These are phyloP conservation scores for Criorhina ranunculi DNA, from an alignment of 2,888 invertebrate genomes.

Conservation along the genomic window DNA sequence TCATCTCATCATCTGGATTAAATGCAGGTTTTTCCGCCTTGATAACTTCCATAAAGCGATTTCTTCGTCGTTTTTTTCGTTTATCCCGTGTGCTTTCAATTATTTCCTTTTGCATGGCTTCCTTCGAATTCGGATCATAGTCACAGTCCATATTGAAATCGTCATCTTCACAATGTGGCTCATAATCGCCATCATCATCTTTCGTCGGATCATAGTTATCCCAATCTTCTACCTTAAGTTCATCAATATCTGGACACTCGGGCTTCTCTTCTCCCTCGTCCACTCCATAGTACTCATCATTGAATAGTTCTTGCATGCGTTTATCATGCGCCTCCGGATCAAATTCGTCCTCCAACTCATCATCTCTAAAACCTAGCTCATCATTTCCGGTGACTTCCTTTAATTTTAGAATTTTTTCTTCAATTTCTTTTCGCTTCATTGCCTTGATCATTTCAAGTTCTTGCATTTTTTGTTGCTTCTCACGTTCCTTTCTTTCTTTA, in stretches of 20 bases:
- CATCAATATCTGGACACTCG: constrained; percentile 92
- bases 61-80: constrained; percentile 88
- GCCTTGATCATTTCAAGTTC: constrained; percentile 95
- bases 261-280: constrained; percentile 91
- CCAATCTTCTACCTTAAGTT: constrained; percentile 84
- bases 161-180: constrained; percentile 91
- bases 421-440: constrained; percentile 94
- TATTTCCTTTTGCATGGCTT: constrained; percentile 86
- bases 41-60: constrained; percentile 91
- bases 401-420: constrained; percentile 93
- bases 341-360: constrained; percentile 95
- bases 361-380: constrained; percentile 86
- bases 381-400: constrained; percentile 95
- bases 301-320: constrained; percentile 94
- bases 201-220: constrained; percentile 86
- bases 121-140: constrained; percentile 87
- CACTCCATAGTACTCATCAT: constrained; percentile 93
- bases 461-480: constrained; percentile 92
- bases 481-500: constrained; percentile 90
- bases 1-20: constrained; percentile 90
- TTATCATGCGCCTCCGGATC: constrained; percentile 95
- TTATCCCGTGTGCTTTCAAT: constrained; percentile 86
- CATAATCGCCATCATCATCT: constrained; percentile 85
- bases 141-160: constrained; percentile 96
- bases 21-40: constrained; percentile 92